Evolutionary conservation across 1,140 invertebrate species (phyloP).

Genomic region (Platyura marginata): DNA sequence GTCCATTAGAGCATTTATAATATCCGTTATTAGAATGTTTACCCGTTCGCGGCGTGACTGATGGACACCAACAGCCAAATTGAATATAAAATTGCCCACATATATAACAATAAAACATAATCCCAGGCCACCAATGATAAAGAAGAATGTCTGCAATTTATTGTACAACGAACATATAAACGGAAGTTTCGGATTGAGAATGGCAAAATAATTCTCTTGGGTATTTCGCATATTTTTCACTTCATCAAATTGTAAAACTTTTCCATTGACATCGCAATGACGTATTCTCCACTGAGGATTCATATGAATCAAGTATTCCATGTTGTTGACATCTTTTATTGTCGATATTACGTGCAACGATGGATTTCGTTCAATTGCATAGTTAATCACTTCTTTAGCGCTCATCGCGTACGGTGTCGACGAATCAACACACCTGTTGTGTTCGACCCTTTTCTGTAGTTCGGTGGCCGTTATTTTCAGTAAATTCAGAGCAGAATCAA

Average conservation of each 20-base stretch:
- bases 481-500: constrained; percentile 35
- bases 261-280: constrained; percentile 28
- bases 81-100: constrained; percentile 21
- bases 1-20: constrained; percentile 42
- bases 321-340: constrained; percentile 37
- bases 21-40: constrained; percentile 42
- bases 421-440: constrained; percentile 34
- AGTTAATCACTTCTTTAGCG: constrained; percentile 32
- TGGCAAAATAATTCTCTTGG: constrained; percentile 30
- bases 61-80: constrained; percentile 27
- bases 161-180: constrained; percentile 41
- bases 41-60: constrained; percentile 32
- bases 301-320: constrained; percentile 43
- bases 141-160: constrained; percentile 38
- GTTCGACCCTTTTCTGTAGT: constrained; percentile 31
- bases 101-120: constrained; percentile 9
- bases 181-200: constrained; percentile 42
- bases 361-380: constrained; percentile 7
- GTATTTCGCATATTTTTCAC: constrained; percentile 28
- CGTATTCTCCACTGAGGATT: constrained; percentile 50
- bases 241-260: constrained; percentile 24
- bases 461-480: constrained; percentile 37
- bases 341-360: constrained; percentile 24
- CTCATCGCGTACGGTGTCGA: constrained; percentile 28
- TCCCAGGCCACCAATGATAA: constrained; percentile 13